These are phyloP conservation scores for Rhegmatorhina hoffmannsi DNA, from an alignment of 2,113 vertebrate species.

Conservation along the genomic window DNA sequence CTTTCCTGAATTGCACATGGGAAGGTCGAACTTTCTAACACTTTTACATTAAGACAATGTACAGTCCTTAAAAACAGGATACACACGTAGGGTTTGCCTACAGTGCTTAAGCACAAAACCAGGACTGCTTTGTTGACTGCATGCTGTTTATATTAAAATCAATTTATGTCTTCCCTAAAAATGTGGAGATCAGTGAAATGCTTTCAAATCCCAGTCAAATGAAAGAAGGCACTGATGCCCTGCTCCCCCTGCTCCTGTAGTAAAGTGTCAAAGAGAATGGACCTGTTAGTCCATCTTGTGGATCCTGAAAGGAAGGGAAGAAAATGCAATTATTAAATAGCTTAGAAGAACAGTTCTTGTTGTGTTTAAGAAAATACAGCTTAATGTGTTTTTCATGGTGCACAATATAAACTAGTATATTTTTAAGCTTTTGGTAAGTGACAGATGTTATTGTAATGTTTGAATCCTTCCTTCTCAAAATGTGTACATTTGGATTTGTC, in stretches of 20 bases:
- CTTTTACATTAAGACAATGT: slow-evolving; percentile 32
- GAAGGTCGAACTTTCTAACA: slow-evolving; percentile 3
- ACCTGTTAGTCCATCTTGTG: neutral
- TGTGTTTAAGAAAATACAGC: neutral
- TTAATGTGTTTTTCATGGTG: neutral
- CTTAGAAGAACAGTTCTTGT: neutral
- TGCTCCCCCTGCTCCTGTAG: neutral
- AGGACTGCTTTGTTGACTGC: neutral
- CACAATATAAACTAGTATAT: neutral
- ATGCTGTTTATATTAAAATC: neutral
- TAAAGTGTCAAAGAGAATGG: neutral
- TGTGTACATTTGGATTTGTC: neutral
- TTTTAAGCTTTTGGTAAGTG: neutral
- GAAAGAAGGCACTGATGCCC: neutral
- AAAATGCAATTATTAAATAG: neutral
- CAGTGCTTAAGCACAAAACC: slow-evolving; percentile 1
- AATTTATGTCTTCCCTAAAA: neutral
- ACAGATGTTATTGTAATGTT: neutral
- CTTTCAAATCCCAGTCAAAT: neutral
- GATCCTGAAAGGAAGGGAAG: neutral
- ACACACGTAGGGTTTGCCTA: neutral
- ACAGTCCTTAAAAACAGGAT: slow-evolving; percentile 38
- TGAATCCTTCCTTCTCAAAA: neutral
- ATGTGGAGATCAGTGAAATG: neutral
- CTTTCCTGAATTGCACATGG: slow-evolving; percentile 1